Evolutionary conservation across 2,797 vertebrate genomes (phyloP), one percentile per base, ranked within the genome.

Genomic region (Melanotaenia parkinsoni): DNA sequence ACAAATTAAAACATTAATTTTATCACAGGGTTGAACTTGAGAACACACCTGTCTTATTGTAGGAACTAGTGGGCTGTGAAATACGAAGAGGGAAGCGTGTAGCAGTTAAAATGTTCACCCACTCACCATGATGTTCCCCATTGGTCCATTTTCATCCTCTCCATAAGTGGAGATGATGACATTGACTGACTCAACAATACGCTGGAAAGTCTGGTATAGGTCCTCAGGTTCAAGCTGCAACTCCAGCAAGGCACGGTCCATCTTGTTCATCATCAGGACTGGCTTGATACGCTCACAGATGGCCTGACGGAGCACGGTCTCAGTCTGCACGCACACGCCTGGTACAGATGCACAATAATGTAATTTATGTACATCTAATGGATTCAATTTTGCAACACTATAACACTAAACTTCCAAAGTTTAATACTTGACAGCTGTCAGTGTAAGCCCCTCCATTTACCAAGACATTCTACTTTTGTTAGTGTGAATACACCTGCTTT

Each of bases 221-320:
- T 96, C 96, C 67, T 99, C 97, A 0, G 97, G 92, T 3, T 94
- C 93, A 80, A 99, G 93, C 92, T 99, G 98, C 91, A 99, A 89
- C 91, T 99, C 98, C 35, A 99, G 82, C 86, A 99, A 91, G 2
- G 98, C 97, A 20, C 96, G 94, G 93, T 98, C 98, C 97, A 99
- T 99, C 86, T 99, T 98, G 91, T 99, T 99, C 97, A 99, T 99
- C 97, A 99, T 99, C 83, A 99, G 92, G 7, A 99, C 97, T 0
- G 97, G 97, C 80, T 96, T 97, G 91, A 99, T 99, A 45, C 97
- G 94, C 90, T 99, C 97, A 0, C 93, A 95, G 22, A 99, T 98
- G 74, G 97, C 97, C 93, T 99, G 98, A 53, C 97, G 95, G 62
- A 99, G 95, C 85, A 99, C 97, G 0, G 97, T 99, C 89, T 99